Base-by-base conservation (phyloP, 2,797 vertebrate genomes). In the Paguma larvata region DNA sequence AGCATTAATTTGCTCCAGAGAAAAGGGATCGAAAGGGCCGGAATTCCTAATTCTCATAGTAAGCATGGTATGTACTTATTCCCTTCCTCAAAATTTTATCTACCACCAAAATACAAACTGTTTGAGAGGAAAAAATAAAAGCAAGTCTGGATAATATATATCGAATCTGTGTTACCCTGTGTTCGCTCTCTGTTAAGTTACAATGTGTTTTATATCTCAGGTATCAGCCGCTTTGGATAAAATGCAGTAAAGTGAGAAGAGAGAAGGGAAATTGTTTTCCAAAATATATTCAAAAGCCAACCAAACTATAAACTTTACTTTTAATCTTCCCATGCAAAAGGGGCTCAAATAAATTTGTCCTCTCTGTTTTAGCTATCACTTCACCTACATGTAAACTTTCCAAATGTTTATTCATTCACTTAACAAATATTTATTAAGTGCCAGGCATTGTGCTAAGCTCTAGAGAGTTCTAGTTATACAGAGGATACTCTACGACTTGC, bases 391-490 rank as follows among this genome's bases (percentile, higher is more conserved):
- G 80, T 85, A 97, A 95, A 96, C 92, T 79, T 95, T 83, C 85
- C 48, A 95, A 96, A 95, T 96, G 89, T 92, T 95, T 97, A 92
- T 90, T 84, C 95, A 92, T 77, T 89, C 68, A 18, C 83, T 94
- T 94, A 94, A 94, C n/a, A 95, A 93, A 83, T 93, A 93, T 90
- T 96, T 96, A 95, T 91, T 82, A 97, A 96, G 86, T 91, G 44
- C 46, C 89, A 97, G 92, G 96, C 70, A 82, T 65, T 96, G 89
- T 94, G 94, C 46, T 94, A 96, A 82, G 59, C 34, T 96, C 89
- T 63, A 16, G 16, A 53, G 23, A 89, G 41, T 38, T 90, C 41
- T 85, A 72, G 53, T 92, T 78, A 85, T 6, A 70, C 5, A 87
- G 32, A 94, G 62, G 62, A 91, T 63, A 84, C 13, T 70, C 30